A percentile compares a stretch with the other conserved stretches of the same genome.
Conservation (phyloP, 1,140 invertebrate species). For the Holotrichia oblita region DNA sequence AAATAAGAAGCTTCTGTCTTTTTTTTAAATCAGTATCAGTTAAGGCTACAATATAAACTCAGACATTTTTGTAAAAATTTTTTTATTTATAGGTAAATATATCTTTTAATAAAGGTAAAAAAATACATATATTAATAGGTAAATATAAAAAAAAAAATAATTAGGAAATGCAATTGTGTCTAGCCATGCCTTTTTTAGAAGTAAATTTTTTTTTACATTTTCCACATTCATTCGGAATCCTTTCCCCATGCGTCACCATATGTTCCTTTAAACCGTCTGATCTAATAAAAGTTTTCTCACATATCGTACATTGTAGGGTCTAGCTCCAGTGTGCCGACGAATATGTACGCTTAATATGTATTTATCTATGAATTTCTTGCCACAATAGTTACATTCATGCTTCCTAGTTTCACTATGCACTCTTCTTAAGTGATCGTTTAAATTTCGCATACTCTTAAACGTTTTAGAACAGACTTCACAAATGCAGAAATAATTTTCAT, state of each 20-base stretch:
- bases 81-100: too few relatives aligned
- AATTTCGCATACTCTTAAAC: slow-evolving; percentile 52
- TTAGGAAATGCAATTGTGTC: slow-evolving; percentile 43
- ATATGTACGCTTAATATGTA: slow-evolving; percentile 52
- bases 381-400: slow-evolving; percentile 52
- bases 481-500: slow-evolving; percentile 49
- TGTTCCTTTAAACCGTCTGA: slow-evolving; percentile 50
- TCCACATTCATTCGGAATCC: slow-evolving; percentile 43
- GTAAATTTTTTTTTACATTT: slow-evolving; percentile 48
- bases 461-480: slow-evolving; percentile 55
- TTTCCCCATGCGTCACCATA: slow-evolving; percentile 45
- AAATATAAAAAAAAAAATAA: neutral
- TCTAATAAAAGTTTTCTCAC: slow-evolving; percentile 48
- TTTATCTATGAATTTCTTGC: slow-evolving; percentile 51
- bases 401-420: slow-evolving; percentile 51
- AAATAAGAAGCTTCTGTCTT: too few relatives aligned
- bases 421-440: slow-evolving; percentile 52
- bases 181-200: slow-evolving; percentile 44
- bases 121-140: too few relatives aligned
- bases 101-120: too few relatives aligned
- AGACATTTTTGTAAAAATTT: too few relatives aligned
- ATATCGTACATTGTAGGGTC: slow-evolving; percentile 49
- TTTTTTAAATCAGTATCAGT: too few relatives aligned
- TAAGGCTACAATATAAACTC: too few relatives aligned
- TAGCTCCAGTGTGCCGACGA: slow-evolving; percentile 50